phyloP scores from a whole-genome alignment of 2,797 vertebrate genomes.

The Poecile montanus region DNA sequence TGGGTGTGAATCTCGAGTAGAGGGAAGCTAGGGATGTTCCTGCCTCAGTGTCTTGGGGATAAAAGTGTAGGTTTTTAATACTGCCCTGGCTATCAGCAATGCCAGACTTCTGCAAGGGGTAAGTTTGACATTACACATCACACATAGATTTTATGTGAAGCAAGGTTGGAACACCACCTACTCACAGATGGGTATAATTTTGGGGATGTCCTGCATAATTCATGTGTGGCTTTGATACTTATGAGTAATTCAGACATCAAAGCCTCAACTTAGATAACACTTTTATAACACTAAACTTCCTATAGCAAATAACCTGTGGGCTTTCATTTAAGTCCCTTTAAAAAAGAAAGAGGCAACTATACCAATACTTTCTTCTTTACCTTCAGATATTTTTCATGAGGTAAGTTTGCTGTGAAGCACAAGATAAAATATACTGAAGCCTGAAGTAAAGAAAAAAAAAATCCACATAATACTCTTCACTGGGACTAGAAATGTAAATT shows the following conservation, averaged over 20 bases:
- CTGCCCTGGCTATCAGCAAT: slow-evolving; percentile 25
- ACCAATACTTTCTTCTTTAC: neutral
- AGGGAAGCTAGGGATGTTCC: slow-evolving; percentile 55
- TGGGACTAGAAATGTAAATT: neutral
- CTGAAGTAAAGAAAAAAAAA: neutral
- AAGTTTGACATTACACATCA: slow-evolving; percentile 55
- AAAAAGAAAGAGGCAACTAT: neutral
- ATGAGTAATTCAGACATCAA: slow-evolving; percentile 68
- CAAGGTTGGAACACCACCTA: slow-evolving; percentile 62
- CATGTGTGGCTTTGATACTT: slow-evolving; percentile 66
- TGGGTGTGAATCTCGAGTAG: slow-evolving; percentile 45
- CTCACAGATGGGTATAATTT: slow-evolving; percentile 67
- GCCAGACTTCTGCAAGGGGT: slow-evolving; percentile 17
- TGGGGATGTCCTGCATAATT: slow-evolving; percentile 70
- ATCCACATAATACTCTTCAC: neutral
- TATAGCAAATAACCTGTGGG: slow-evolving; percentile 34
- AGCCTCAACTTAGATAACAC: slow-evolving; percentile 60
- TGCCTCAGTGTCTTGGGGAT: slow-evolving; percentile 31
- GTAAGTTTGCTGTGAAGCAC: neutral
- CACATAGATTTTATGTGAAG: slow-evolving; percentile 37
- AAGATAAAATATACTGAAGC: neutral
- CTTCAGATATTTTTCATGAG: neutral
- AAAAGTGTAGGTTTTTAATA: slow-evolving; percentile 44
- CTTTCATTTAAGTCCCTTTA: neutral
- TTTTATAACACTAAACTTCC: slow-evolving; percentile 49